Base-by-base conservation (phyloP, 1,140 invertebrate species). In the Sweltsa coloradensis region DNA sequence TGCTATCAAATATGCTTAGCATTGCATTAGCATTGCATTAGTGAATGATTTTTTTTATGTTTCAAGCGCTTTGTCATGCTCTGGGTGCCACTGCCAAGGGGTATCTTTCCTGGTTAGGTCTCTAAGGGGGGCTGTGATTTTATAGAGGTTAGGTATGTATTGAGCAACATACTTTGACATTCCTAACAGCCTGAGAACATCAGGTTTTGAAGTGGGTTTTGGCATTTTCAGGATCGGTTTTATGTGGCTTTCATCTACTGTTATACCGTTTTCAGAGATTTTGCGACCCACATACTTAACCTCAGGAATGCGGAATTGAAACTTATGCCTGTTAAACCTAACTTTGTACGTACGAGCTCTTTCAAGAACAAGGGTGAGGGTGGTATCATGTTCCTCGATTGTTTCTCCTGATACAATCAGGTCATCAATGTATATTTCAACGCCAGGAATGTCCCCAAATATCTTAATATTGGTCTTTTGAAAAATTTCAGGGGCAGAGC, bases 111-210 rank as follows among this genome's bases (percentile, higher is more conserved):
- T 53, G 21, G 57, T 25, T 24, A 63, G 50, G 9, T 51, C 14
- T 49, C 53, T 56, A 6, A 65, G 34, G 3, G 57, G 51, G 16
- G 45, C 44, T 0, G 57, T 54, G 21, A 51, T 11, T 16, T 56
- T 25, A 16, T 57, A 45, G 40, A 60, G 41, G 47, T 62, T 57
- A 18, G 50, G 45, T 44, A 67, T 56, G 53, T 60, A 67, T 50
- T 56, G 63, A 13, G 45, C 37, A 14, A 67, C 40, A 50, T 69
- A 68, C n/a, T 53, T 68, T 0, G 65, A 47, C 42, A 67, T 55
- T 24, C 58, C 62, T 18, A 67, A 36, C 18, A 64, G 58, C 31
- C 53, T 46, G 18, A 14, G 14, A 14, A 42, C 16, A 18, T 3
- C 41, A 6, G 18, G 14, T 22, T n/a, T 42, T 14, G 14, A 21